A percentile compares a stretch with the other conserved stretches of the same genome.
These are phyloP conservation scores for Aldabrachelys gigantea DNA, from an alignment of 2,113 vertebrate genomes.

Conservation along the genomic window DNA sequence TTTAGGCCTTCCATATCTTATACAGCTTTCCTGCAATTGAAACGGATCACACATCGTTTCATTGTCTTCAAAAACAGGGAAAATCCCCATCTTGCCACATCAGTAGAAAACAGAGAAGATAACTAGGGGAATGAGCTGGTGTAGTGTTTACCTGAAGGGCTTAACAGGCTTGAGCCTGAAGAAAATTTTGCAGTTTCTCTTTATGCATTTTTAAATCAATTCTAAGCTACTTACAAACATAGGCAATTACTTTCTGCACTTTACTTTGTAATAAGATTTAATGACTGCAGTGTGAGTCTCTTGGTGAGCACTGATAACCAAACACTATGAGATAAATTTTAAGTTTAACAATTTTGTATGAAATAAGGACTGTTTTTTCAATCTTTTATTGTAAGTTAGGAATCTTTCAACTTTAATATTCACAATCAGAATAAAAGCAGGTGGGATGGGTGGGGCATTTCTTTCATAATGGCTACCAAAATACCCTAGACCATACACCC, in stretches of 20 bases:
- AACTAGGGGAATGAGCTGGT: slow-evolving; percentile 54
- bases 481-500: background rate
- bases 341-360: slow-evolving; percentile 43
- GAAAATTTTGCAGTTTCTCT: slow-evolving; percentile 75
- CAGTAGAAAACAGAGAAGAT: background rate
- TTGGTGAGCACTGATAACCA: slow-evolving; percentile 69
- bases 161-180: slow-evolving; percentile 62
- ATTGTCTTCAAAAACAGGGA: slow-evolving; percentile 37
- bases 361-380: slow-evolving; percentile 20
- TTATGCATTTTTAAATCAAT: slow-evolving; percentile 84
- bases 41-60: background rate
- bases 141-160: slow-evolving; percentile 46
- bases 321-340: too few species aligned
- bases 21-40: background rate
- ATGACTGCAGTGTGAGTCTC: slow-evolving; percentile 76
- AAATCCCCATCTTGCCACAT: slow-evolving; percentile 28
- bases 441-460: background rate
- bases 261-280: slow-evolving; percentile 81
- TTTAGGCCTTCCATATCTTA: background rate
- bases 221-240: slow-evolving; percentile 85
- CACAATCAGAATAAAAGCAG: slow-evolving; percentile 40
- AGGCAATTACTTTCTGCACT: slow-evolving; percentile 81
- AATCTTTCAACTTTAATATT: slow-evolving; percentile 48
- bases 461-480: background rate
- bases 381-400: slow-evolving; percentile 57